These are phyloP conservation scores for Sebastes diaconus DNA, from an alignment of 2,797 vertebrate genomes.

Conservation along the genomic window DNA sequence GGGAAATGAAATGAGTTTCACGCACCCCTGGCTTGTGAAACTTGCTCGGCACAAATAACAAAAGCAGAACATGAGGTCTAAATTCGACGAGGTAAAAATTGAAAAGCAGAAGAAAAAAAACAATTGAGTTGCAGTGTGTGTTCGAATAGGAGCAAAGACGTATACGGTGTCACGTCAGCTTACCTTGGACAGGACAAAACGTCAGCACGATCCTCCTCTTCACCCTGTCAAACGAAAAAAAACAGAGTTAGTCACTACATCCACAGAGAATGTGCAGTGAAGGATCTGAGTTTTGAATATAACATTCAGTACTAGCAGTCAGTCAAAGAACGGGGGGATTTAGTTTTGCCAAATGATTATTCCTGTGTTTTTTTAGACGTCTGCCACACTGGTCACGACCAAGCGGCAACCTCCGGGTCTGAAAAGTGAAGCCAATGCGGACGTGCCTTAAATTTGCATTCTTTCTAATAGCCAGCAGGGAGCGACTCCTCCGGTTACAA, in stretches of 20 bases:
- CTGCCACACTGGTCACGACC: too few species aligned
- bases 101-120: not conserved
- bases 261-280: not conserved
- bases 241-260: not conserved
- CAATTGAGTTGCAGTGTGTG: too few species aligned
- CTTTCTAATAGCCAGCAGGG: too few species aligned
- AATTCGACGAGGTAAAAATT: not conserved
- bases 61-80: not conserved
- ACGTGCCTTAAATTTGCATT: too few species aligned
- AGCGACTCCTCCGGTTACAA: too few species aligned
- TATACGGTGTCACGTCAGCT: not conserved
- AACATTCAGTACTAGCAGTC: not conserved
- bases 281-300: not conserved
- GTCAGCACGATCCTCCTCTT: conserved; percentile 61
- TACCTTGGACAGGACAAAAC: conserved; percentile 57
- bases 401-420: too few species aligned
- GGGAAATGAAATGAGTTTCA: conserved; percentile 20
- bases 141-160: not conserved
- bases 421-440: too few species aligned
- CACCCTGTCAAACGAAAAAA: conserved; percentile 55
- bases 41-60: conserved; percentile 12
- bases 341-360: too few species aligned
- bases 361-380: too few species aligned
- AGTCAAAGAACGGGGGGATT: not conserved
- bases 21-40: not conserved